Evolutionary conservation across 2,888 invertebrate species (phyloP), one percentile per base, ranked within the genome.

Genomic region (Fragum fragum): DNA sequence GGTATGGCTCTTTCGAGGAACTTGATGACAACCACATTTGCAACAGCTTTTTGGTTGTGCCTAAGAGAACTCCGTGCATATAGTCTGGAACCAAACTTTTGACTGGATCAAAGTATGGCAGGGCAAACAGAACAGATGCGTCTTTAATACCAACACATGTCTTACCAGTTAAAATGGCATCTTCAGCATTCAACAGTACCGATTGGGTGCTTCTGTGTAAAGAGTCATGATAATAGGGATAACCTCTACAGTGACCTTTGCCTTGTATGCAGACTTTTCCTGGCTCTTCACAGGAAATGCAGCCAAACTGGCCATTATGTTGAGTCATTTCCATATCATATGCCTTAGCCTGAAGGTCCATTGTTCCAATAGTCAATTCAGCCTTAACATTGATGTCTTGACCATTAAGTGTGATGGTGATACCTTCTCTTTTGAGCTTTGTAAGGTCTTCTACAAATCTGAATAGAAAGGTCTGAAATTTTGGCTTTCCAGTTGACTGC

Each of bases 291-390:
- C 83, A 83, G 16, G 53, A 29, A 16, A 79, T 6, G 36, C 83
- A 83, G 23, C 73, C 72, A 76, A 42, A 69, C 59, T 69, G 28
- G 3, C 83, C 83, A 76, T 83, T 83, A 71, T 79, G 79, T 21
- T 72, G 79, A 2, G 73, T 73, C 79, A 79, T 83, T 16, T 79
- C 71, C 28, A 66, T 53, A 2, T 79, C 39, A 18, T 76, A 61
- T 14, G 79, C 83, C 28, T 73, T 79, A 42, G 83, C 83, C 39
- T 79, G 79, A 1, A 83, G 39, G 39, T 83, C 79, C 63, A 83
- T 73, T 5, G 76, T 83, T 23, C 47, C 69, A 26, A 42, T 16
- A 21, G 61, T 72, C 26, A 80, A 29, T 26, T 61, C 70, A 28
- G 73, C 76, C 2, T 26, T 36, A 53, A 61, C 55, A 5, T 77